Percentiles rank a stretch among this genome's conserved stretches.
Conservation (phyloP, 2,797 vertebrate species). For the Taeniopygia guttata region DNA sequence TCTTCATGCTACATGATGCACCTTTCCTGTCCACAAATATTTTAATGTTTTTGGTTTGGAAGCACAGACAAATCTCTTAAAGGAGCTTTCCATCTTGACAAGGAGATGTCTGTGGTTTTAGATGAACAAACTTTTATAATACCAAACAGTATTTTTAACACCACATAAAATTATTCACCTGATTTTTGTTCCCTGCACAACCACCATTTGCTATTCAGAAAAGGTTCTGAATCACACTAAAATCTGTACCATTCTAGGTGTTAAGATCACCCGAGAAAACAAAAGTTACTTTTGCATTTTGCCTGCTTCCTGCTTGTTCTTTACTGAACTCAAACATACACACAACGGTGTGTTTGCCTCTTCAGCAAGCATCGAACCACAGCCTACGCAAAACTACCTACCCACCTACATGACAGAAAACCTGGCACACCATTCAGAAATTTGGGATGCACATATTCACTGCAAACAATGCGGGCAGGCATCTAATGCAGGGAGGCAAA, state of each 20-base stretch:
- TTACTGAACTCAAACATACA: not conserved
- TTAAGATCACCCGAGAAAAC: not conserved
- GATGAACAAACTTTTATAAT: not conserved
- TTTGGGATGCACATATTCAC: not conserved
- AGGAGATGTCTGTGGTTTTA: not conserved
- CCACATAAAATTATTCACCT: not conserved
- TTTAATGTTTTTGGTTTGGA: not conserved
- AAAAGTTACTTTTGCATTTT: not conserved
- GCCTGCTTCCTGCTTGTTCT: constrained; percentile 36
- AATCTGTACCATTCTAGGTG: not conserved
- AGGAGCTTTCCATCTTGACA: not conserved
- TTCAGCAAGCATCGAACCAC: not conserved
- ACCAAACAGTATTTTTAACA: not conserved
- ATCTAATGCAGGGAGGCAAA: not conserved
- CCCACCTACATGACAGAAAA: not conserved
- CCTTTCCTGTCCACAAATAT: not conserved
- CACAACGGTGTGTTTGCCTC: not conserved
- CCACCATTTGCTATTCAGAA: not conserved
- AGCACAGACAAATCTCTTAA: not conserved
- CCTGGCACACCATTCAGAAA: constrained; percentile 1
- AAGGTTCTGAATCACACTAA: not conserved
- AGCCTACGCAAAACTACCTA: not conserved
- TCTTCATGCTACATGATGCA: accelerated
- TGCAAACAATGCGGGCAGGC: not conserved
- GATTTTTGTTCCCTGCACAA: not conserved